Evolutionary conservation across 1,140 invertebrate genomes (phyloP).

Genomic region (Pseudomyrmex gracilis): DNA sequence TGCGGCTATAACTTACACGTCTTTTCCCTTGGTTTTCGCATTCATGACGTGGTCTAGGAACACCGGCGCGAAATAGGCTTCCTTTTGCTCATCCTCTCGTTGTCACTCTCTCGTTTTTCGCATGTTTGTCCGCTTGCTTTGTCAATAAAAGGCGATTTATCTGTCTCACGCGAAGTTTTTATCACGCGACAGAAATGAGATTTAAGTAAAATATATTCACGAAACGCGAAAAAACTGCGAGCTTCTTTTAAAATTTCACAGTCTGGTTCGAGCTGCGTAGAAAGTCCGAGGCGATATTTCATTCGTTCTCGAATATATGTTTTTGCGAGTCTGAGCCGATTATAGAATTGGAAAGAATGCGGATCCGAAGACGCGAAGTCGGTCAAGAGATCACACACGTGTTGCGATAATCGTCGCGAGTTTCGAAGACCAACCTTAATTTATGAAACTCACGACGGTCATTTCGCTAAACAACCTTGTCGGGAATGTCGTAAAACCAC

Average conservation of each 20-base stretch:
- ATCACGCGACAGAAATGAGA: neutral
- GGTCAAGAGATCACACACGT: neutral
- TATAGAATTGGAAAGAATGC: conserved; percentile 35
- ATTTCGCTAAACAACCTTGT: conserved; percentile 64
- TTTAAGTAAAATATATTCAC: conserved; percentile 29
- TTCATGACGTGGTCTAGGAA: conserved; percentile 63
- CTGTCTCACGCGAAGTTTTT: conserved; percentile 4
- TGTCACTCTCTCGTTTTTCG: conserved; percentile 21
- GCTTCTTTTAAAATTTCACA: conserved; percentile 35
- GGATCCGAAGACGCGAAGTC: conserved; percentile 20
- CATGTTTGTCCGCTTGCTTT: conserved; percentile 3
- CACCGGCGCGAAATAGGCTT: conserved; percentile 41
- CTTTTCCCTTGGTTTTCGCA: conserved; percentile 59
- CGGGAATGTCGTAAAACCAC: conserved; percentile 62
- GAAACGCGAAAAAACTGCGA: neutral
- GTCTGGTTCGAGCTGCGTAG: neutral
- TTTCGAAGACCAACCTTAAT: conserved; percentile 34
- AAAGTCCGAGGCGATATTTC: neutral
- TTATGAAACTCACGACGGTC: conserved; percentile 29
- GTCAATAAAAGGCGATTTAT: conserved; percentile 35
- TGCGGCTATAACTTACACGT: conserved; percentile 66
- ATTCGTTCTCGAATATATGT: neutral
- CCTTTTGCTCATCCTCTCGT: conserved; percentile 25
- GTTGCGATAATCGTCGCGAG: neutral
- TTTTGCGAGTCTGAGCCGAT: neutral